Evolutionary conservation across 23 tunicate genomes (phyloP), one percentile per base, ranked within the genome.

Genomic region (Clavelina lepadiformis): DNA sequence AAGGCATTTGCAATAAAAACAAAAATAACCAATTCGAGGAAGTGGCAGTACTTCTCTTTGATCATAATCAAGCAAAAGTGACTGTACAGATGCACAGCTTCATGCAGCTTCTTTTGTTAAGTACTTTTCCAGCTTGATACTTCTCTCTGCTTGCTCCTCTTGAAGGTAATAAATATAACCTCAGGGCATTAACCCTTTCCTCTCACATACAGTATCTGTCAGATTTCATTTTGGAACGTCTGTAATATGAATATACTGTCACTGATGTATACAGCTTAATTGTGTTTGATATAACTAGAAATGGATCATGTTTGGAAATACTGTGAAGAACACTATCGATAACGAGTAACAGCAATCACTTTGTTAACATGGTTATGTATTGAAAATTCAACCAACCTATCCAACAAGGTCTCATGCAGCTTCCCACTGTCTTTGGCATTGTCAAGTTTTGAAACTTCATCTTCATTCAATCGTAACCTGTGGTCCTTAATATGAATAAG

Each of bases 191-290:
- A n/a, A n/a, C n/a, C n/a, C n/a, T n/a, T n/a, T n/a, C n/a, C n/a
- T n/a, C n/a, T 75, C 47, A 83, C 82, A 83, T 89, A 45, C 97
- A 89, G 54, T 89, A 89, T 3, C 97, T 69, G 41, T 89, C 97
- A 6, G 97, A 75, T 38, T 89, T 89, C 97, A 89, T 89, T 52
- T 89, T 89, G 1, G 91, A 45, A 51, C 97, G 68, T 65, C 96
- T 80, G 76, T 20, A 57, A 77, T 23, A 35, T 19, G 60, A 18
- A 20, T 13, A 54, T 19, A 54, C 20, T 11, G 49, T 11, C 15
- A 15, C 49, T 11, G 49, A 11, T 41, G 49, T 15, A 15, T 11
- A 15, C 11, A 41, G 49, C 49, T 41, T 41, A 41, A 41, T 15
- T 11, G 15, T 11, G 11, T 11, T 11, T 41, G 49, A 11, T 11